These are phyloP conservation scores for Nomada lathburiana DNA, from an alignment of 2,888 invertebrate genomes.

Conservation along the genomic window DNA sequence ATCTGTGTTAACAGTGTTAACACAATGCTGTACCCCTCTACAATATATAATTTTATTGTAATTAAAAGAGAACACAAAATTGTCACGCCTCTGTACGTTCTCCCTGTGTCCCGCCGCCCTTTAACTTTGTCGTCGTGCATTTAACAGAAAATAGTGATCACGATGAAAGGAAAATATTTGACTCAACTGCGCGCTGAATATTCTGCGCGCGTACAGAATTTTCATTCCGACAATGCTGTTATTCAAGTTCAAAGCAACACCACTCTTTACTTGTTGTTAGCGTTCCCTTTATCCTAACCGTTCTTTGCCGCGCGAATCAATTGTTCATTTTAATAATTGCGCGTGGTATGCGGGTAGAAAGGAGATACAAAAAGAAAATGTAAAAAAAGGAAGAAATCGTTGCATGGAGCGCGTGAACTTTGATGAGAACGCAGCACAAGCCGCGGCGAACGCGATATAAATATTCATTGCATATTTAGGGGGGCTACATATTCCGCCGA, in stretches of 20 bases:
- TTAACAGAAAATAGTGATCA: too few relatives aligned
- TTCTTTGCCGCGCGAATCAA: neutral
- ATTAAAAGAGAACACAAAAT: neutral
- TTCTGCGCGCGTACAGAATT: neutral
- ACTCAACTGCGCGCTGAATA: neutral
- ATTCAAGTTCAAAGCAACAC: constrained; percentile 5
- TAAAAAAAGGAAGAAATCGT: neutral
- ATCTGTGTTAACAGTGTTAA: neutral
- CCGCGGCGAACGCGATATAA: constrained; percentile 23
- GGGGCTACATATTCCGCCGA: constrained; percentile 7
- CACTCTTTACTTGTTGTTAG: neutral
- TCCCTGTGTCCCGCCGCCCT: neutral
- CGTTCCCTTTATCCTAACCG: neutral
- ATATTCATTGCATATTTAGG: constrained; percentile 50
- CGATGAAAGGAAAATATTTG: neutral
- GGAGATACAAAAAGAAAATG: neutral
- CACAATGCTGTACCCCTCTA: neutral
- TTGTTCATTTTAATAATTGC: constrained; percentile 21
- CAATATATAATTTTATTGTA: neutral
- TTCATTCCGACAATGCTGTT: neutral
- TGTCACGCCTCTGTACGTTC: neutral
- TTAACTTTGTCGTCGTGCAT: too few relatives aligned
- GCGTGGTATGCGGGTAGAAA: too few relatives aligned
- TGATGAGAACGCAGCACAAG: constrained; percentile 9
- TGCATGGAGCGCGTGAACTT: neutral